Evolutionary conservation across 53 echinoderm and acorn worm genomes (phyloP), one percentile per base, ranked within the genome.

Genomic region (Mesocentrotus franciscanus): DNA sequence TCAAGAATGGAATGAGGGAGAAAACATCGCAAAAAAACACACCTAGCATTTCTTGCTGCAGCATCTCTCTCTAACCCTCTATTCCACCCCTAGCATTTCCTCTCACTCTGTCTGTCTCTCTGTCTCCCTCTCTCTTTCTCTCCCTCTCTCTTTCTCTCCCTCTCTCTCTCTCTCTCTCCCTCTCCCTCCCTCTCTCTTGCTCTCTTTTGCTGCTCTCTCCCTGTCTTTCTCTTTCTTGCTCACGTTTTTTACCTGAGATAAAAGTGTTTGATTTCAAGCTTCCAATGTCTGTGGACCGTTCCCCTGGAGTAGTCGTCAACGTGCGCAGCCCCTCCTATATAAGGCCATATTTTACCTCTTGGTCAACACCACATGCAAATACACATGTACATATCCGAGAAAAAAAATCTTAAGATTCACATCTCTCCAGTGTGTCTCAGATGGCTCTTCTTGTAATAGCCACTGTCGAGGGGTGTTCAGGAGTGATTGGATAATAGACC

Each of bases 251-350:
- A 61, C 39, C 26, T 91, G 68, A 68, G 68, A 91, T 68, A 66
- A 91, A 91, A 64, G 91, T 91, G 91, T 91, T 91, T 91, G 91
- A 91, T 91, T 91, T 91, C 66, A 59, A 90, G 90, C 90, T 90
- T 61, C 60, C 59, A 24, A 68, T 20, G 64, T 64, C 91, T 39
- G 68, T 39, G 10, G 39, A 68, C 34, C 62, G 6, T 91, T 68
- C 64, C 91, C 62, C 35, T 64, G 68, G 91, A 91, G 62, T 18
- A 26, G 91, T 10, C 27, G 22, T 66, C 91, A 68, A 15, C 62
- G 27, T 36, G 91, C 68, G 30, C 91, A 35, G 87, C 57, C 87
- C 34, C 57, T 61, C 26, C 22, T 68, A 68, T 56, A 42, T 64
- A 64, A 22, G 61, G 61, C 91, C 68, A 68, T 91, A 68, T 91